Evolutionary conservation across 2,888 invertebrate genomes (phyloP), one percentile per base, ranked within the genome.

Genomic region (Gandaritis pyraliata): DNA sequence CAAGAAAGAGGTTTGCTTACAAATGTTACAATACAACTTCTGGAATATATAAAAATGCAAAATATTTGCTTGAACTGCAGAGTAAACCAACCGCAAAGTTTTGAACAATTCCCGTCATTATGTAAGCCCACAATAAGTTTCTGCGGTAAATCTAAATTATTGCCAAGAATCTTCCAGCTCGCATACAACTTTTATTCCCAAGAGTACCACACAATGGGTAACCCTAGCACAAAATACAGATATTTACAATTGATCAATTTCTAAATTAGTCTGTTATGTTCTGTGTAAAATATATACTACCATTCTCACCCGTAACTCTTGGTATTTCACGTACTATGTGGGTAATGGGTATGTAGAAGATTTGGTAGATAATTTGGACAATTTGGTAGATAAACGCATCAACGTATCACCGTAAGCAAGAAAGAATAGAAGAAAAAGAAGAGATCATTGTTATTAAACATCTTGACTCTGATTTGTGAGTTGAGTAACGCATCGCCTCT

Each of bases 121-220:
- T 58, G 39, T 62, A 46, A 54, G 45, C 38, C 54, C 16, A 55
- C 50, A 52, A 47, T 51, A 65, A 62, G 59, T 62, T 66, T 58
- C 23, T 8, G 57, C 61, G 39, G 54, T 65, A 68, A 59, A 64
- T 65, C 63, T 64, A 49, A 61, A 65, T 65, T 63, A 65, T 57
- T 61, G 58, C 64, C 65, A 47, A 49, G 63, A 64, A 57, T 59
- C 51, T 63, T 61, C 39, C 39, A 58, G 52, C 50, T 64, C 8
- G 59, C 57, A 51, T 48, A 29, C 48, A 58, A 64, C 58, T 64
- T 61, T 62, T 62, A 64, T 57, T 62, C 62, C 60, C 60, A 1
- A 36, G 64, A n/a, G 60, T 54, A 54, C 33, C 45, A 39, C 51
- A 50, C 29, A 30, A 33, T 43, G 15, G 50, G 49, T 52, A 15